Base-by-base conservation (phyloP, 1,140 invertebrate species). In the Trissolcus basalis region DNA sequence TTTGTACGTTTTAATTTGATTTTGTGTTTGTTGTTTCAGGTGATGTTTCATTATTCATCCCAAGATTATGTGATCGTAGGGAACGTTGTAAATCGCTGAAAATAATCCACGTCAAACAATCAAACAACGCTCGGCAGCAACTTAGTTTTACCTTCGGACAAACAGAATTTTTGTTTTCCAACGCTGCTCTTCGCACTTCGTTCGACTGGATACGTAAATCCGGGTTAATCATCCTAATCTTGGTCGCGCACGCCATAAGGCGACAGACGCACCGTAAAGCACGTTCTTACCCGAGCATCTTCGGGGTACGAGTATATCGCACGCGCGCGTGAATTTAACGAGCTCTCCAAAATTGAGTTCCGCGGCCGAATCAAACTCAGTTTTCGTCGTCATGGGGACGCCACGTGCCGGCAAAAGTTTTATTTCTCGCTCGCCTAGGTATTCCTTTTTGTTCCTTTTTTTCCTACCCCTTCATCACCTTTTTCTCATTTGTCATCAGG, bases 301-400 rank as follows among this genome's bases (percentile, higher is more conserved):
- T 58, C 54, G 13, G 44, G 55, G 55, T 51, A n/a, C 36, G 44
- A 32, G 51, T 36, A 36, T 50, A 67, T 41, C 43, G 48, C 54
- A 63, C 64, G 44, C 64, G 56, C 47, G 55, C 60, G 45, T 64
- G 59, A 74, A 71, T 75, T 78, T 78, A 75, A 78, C 68, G 77
- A 78, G 19, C 67, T 43, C 50, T 36, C 64, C 68, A 63, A 64
- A 75, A 75, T 75, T 78, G 67, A 63, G 71, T 75, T 75, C 44
- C 64, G 60, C 59, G 69, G 58, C 71, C 73, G 75, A 83, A 81
- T 82, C 80, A 72, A 80, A 81, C 80, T 82, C 78, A 65, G 79
- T 76, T 82, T 82, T 74, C 48, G 71, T 81, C 72, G 71, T 59
- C 78, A 80, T 83, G 74, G 81, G 73, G 73, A 81, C 79, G 72